These are phyloP conservation scores for Calliscelio sp. DNA, from an alignment of 2,888 invertebrate species.

Conservation along the genomic window DNA sequence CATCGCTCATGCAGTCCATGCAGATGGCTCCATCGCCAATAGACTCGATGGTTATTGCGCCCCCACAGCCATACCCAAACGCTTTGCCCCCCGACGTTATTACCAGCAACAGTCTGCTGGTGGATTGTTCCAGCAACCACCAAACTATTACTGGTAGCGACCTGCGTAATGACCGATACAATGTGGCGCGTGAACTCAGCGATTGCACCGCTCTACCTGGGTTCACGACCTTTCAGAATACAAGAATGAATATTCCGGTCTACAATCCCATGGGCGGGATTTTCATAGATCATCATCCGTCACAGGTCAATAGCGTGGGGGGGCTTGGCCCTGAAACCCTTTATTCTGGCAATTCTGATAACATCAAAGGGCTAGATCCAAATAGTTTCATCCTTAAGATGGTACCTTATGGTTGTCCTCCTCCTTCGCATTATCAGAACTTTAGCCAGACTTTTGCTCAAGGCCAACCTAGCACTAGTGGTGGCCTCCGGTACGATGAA, in stretches of 20 bases:
- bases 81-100: constrained; percentile 95
- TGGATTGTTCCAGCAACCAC: constrained; percentile 86
- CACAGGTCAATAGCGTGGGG: constrained; percentile 92
- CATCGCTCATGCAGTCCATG: constrained; percentile 86
- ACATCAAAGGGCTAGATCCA: constrained; percentile 64
- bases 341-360: constrained; percentile 81
- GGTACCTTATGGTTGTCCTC: neutral
- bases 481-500: too few species aligned
- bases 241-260: constrained; percentile 89
- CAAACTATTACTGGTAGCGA: constrained; percentile 93
- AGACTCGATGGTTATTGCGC: constrained; percentile 85
- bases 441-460: too few species aligned
- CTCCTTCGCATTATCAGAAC: too few species aligned
- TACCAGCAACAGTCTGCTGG: constrained; percentile 87
- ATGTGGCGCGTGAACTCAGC: neutral
- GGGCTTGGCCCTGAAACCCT: constrained; percentile 89
- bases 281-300: constrained; percentile 87
- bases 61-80: constrained; percentile 91
- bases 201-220: neutral
- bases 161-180: constrained; percentile 64
- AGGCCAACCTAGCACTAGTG: too few species aligned
- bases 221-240: constrained; percentile 79
- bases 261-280: constrained; percentile 87
- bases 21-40: constrained; percentile 83
- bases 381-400: constrained; percentile 15